A percentile compares a stretch with the other conserved stretches of the same genome.
phyloP scores from a whole-genome alignment of 2,113 vertebrate genomes.

The Thamnaconus septentrionalis region DNA sequence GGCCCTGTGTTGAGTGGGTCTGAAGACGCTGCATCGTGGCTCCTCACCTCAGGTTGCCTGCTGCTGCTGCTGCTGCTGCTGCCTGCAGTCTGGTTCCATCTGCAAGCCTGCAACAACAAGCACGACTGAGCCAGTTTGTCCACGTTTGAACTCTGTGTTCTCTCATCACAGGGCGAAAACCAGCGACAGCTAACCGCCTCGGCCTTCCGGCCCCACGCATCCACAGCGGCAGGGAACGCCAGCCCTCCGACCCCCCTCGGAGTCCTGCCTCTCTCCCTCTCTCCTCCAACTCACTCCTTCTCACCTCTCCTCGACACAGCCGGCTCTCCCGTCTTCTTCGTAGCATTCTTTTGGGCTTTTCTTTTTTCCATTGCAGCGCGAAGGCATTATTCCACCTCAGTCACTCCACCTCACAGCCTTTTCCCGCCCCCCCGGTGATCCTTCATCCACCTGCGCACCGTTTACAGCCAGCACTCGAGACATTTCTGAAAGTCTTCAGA shows the following conservation, averaged over 20 bases:
- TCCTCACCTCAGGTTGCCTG: too few relatives aligned
- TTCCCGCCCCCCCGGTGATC: neutral
- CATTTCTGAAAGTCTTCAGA: constrained; percentile 33
- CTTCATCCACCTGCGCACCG: constrained; percentile 40
- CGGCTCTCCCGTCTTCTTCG: constrained; percentile 3
- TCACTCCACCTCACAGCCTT: constrained; percentile 9
- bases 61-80: too few relatives aligned
- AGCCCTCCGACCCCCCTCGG: constrained; percentile 36
- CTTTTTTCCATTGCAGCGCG: neutral
- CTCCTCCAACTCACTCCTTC: constrained; percentile 16
- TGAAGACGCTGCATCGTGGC: too few relatives aligned
- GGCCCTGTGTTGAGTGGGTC: too few relatives aligned
- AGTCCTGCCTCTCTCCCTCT: constrained; percentile 28
- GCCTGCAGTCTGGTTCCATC: too few relatives aligned
- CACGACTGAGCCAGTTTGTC: too few relatives aligned
- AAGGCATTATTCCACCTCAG: constrained; percentile 13
- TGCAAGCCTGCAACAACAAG: too few relatives aligned
- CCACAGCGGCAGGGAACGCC: constrained; percentile 67
- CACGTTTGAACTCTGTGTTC: constrained; percentile 14
- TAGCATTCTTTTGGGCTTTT: neutral
- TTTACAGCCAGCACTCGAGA: constrained; percentile 72
- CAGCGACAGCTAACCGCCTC: constrained; percentile 69
- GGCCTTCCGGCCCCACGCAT: constrained; percentile 7
- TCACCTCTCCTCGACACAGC: neutral
- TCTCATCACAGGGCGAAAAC: constrained; percentile 70